A percentile compares a stretch with the other conserved stretches of the same genome.
Conservation (phyloP, 2,113 vertebrate species). For the Malurus alboscapulatus region DNA sequence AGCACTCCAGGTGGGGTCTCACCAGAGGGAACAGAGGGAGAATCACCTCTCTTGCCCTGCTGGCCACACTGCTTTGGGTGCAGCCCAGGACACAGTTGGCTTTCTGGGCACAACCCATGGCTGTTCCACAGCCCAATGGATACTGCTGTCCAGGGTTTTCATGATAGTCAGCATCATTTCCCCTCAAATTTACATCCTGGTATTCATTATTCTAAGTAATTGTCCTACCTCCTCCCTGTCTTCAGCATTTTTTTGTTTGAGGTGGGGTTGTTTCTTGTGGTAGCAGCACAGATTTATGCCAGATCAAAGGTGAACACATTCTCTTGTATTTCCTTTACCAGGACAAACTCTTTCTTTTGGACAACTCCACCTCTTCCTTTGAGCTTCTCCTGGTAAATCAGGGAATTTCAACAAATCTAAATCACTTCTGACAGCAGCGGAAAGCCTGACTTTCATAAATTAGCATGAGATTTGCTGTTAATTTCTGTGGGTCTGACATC, state of each 20-base stretch:
- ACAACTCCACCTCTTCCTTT: conserved; percentile 43
- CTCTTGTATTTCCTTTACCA: conserved; percentile 34
- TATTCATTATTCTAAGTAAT: conserved; percentile 23
- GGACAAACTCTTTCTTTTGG: conserved; percentile 1
- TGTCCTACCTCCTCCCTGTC: background rate
- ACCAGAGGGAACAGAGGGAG: background rate
- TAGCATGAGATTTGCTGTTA: background rate
- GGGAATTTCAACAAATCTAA: background rate
- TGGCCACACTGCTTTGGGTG: background rate
- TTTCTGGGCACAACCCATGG: background rate
- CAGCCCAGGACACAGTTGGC: background rate
- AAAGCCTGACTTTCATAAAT: background rate
- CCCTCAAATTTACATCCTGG: conserved; percentile 30
- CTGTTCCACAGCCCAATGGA: background rate
- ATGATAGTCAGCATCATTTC: background rate
- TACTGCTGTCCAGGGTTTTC: background rate
- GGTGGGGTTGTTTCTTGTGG: conserved; percentile 42
- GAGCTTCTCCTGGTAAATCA: background rate
- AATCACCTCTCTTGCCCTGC: background rate
- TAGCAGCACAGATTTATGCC: conserved; percentile 15
- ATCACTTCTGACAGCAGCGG: background rate
- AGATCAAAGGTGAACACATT: background rate
- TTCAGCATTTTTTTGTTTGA: conserved; percentile 39
- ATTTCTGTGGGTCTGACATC: background rate
- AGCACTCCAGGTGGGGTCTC: background rate